Evolutionary conservation across 1,140 invertebrate species (phyloP), one percentile per base, ranked within the genome.

Genomic region (Drosophila miranda): DNA sequence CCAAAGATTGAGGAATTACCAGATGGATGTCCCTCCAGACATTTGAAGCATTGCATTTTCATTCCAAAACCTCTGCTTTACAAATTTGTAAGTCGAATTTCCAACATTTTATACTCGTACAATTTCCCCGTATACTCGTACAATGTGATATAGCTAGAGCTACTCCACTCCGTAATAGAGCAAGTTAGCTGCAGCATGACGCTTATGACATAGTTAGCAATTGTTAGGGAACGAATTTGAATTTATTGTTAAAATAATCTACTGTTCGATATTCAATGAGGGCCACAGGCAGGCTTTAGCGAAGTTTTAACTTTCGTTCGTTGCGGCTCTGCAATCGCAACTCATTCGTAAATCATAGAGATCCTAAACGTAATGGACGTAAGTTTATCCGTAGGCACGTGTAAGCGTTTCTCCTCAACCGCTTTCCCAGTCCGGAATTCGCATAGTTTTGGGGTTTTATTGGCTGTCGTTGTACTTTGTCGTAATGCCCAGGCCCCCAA

Each of bases 201-300:
- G 28, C 45, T 21, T 21, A 55, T 62, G 60, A 62, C 61, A 64
- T 38, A 43, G 61, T 64, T 64, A 50, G 38, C 57, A 45, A 64
- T 34, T 50, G 61, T 43, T 26, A 62, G 61, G 44, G 45, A 64
- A 64, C 45, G 23, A 60, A 62, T 54, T 66, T 67, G 30, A 9
- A 30, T 41, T 30, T 30, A 68, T 68, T 50, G 51, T 16, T 49
- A 8, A 4, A 19, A 54, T 30, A 62, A 44, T 59, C 59, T 44
- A 54, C 54, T 44, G 54, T 42, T 59, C n/a, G 9, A 19, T 44
- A 44, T 28, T 45, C 28, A 44, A 28, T 44, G 42, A 30, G 23
- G 11, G 11, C 34, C 34, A 38, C 28, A 28, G 28, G 28, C 6
- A 38, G 9, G 3, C 2, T 13, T 38, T 38, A 4, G 34, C 34